These are phyloP conservation scores for Thrips palmi DNA, from an alignment of 1,140 invertebrate species.

Conservation along the genomic window DNA sequence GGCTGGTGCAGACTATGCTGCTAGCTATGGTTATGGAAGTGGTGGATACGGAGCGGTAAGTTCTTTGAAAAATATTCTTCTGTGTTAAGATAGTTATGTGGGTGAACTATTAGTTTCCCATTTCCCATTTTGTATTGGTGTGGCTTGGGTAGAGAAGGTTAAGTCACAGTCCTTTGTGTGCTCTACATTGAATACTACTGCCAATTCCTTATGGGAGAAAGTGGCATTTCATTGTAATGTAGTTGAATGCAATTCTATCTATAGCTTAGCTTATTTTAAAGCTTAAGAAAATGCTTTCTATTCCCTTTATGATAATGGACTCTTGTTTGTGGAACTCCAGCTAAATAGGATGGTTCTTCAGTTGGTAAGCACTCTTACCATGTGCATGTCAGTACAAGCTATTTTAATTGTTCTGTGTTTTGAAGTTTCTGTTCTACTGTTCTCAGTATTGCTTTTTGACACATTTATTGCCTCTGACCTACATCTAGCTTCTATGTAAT, in stretches of 20 bases:
- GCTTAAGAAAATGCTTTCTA: no score
- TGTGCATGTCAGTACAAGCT: no score
- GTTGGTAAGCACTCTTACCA: no score
- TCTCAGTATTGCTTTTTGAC: no score
- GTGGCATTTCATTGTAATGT: neutral
- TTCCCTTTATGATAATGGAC: no score
- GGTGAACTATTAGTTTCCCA: neutral
- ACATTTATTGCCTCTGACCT: slow-evolving; percentile 7
- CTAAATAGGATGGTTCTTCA: no score
- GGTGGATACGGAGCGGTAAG: slow-evolving; percentile 28
- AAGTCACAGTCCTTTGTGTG: neutral
- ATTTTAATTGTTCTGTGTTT: no score
- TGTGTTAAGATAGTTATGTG: neutral
- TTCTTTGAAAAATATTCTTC: neutral
- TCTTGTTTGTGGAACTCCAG: no score
- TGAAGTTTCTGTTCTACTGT: no score
- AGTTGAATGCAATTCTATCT: neutral
- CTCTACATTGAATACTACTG: no score
- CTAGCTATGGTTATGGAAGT: slow-evolving; percentile 31
- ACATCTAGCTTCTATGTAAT: neutral
- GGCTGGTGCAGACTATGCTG: slow-evolving; percentile 25
- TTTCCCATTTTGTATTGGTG: neutral
- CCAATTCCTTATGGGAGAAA: neutral
- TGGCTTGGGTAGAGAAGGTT: neutral
- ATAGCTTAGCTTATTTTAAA: no score